A percentile compares a stretch with the other conserved stretches of the same genome.
Evolutionary conservation across 2,113 vertebrate species (phyloP).

Genomic region (Bufo gargarizans): DNA sequence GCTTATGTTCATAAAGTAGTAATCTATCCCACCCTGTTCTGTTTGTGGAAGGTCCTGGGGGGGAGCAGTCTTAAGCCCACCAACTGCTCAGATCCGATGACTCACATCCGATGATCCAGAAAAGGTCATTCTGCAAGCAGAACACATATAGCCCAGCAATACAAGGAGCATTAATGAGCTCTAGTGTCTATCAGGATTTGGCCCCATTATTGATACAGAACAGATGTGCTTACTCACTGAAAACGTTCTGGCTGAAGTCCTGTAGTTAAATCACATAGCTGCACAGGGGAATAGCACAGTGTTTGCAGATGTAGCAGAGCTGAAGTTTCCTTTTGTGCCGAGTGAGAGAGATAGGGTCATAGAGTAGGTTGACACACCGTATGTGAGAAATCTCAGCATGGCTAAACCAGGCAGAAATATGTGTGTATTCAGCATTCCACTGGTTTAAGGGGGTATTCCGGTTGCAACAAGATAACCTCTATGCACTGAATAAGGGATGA

Average conservation of each 20-base stretch:
- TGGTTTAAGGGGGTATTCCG: too few species aligned
- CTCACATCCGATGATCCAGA: background rate
- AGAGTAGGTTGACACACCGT: background rate
- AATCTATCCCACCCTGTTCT: conserved; percentile 29
- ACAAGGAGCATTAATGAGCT: conserved; percentile 19
- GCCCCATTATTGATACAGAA: conserved; percentile 19
- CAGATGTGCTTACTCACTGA: background rate
- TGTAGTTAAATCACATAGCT: background rate
- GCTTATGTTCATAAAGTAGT: conserved; percentile 36
- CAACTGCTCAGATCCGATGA: background rate
- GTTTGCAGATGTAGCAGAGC: background rate
- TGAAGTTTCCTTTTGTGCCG: background rate
- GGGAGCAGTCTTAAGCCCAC: background rate
- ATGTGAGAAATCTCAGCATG: background rate
- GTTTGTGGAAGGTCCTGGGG: conserved; percentile 31
- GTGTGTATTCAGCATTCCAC: too few species aligned
- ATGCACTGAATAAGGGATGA: too few species aligned
- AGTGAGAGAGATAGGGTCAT: background rate
- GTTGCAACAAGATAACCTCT: too few species aligned
- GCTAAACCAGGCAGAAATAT: background rate
- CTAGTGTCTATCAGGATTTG: conserved; percentile 7
- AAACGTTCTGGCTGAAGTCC: background rate
- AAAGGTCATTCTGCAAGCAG: conserved; percentile 36
- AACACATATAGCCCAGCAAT: conserved; percentile 3
- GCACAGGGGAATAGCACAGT: background rate